Percentiles rank a stretch among this genome's conserved stretches.
Conservation (phyloP, 2,888 invertebrate genomes). For the Scelioninae gen. 2 region DNA sequence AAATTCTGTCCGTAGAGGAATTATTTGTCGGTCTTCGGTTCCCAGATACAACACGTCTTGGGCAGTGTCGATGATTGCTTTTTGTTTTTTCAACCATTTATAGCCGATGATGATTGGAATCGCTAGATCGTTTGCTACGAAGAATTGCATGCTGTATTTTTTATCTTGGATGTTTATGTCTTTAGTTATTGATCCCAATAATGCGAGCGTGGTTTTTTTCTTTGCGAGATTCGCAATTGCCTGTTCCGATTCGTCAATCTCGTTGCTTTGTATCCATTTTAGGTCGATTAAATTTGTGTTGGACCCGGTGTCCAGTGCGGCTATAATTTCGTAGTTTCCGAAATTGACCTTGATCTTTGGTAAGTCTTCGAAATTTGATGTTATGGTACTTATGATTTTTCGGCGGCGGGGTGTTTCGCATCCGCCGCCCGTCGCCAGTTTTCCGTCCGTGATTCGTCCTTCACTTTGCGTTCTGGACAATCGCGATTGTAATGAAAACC, state of each 20-base stretch:
- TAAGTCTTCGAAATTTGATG: too few species aligned
- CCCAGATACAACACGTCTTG: slow-evolving; percentile 7
- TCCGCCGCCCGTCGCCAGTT: too few species aligned
- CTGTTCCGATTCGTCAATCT: slow-evolving; percentile 11
- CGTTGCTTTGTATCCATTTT: neutral
- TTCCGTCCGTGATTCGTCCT: too few species aligned
- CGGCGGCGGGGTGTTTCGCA: too few species aligned
- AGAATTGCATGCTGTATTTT: neutral
- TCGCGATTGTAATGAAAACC: neutral
- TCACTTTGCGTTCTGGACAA: slow-evolving; percentile 1
- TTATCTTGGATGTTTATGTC: neutral
- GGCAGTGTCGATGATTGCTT: slow-evolving; percentile 6
- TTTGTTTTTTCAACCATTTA: slow-evolving; percentile 10
- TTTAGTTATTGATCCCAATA: neutral
- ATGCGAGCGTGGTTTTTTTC: neutral
- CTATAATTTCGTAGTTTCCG: too few species aligned
- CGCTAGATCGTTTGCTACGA: neutral
- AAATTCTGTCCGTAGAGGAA: neutral
- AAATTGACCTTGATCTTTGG: too few species aligned
- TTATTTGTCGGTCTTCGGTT: neutral
- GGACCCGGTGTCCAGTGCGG: too few species aligned
- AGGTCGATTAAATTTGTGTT: too few species aligned
- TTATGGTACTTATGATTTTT: too few species aligned
- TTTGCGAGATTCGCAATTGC: neutral
- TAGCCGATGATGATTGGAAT: slow-evolving; percentile 15